These are phyloP conservation scores for Pomacea canaliculata DNA, from an alignment of 2,888 invertebrate genomes.

Conservation along the genomic window DNA sequence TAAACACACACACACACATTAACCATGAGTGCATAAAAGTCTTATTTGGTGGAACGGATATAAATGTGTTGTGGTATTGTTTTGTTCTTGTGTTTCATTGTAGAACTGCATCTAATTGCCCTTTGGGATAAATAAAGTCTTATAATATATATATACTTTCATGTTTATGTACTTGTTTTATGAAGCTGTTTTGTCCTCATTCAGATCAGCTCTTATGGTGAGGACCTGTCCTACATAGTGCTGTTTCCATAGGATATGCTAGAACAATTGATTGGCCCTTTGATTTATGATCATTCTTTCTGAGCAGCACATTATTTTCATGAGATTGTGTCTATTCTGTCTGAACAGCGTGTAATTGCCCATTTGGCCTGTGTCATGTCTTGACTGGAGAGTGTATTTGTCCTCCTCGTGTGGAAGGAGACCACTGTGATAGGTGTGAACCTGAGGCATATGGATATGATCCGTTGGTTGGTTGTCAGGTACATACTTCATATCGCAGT, in stretches of 20 bases:
- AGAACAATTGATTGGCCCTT: constrained; percentile 54
- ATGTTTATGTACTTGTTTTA: too few relatives aligned
- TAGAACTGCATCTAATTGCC: too few relatives aligned
- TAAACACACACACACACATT: too few relatives aligned
- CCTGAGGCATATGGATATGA: constrained; percentile 81
- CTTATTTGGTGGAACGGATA: too few relatives aligned
- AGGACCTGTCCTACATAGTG: constrained; percentile 83
- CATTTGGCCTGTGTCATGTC: constrained; percentile 91
- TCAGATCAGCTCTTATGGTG: constrained; percentile 88
- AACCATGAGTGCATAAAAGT: too few relatives aligned
- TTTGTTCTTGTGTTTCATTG: too few relatives aligned
- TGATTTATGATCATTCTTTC: constrained; percentile 74
- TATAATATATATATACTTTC: too few relatives aligned
- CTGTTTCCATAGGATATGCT: constrained; percentile 52
- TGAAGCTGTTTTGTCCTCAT: background rate
- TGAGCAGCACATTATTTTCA: constrained; percentile 76
- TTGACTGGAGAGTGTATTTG: constrained; percentile 92
- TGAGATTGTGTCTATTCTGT: background rate
- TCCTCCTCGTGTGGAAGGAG: constrained; percentile 89
- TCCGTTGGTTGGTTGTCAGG: constrained; percentile 92
- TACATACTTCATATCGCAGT: constrained; percentile 32
- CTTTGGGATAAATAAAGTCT: too few relatives aligned
- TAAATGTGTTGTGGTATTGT: too few relatives aligned
- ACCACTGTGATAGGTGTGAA: constrained; percentile 89
- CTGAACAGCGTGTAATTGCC: constrained; percentile 72